phyloP scores from a whole-genome alignment of 2,797 vertebrate genomes.

The Euphonia xanthogaster region DNA sequence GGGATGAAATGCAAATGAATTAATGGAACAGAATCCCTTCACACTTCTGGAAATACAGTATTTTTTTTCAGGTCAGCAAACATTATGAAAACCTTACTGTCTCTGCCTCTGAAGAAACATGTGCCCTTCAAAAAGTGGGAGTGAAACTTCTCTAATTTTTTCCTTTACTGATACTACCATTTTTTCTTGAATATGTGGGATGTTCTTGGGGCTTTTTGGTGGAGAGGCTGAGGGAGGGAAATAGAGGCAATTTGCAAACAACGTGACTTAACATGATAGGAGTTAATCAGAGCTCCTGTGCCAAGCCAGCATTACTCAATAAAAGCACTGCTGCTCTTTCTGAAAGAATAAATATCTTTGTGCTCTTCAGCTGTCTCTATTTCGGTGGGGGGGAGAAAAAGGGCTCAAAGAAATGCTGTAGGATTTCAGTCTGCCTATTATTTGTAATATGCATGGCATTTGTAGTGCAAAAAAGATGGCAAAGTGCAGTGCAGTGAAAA shows the following conservation, averaged over 20 bases:
- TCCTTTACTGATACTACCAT: background rate
- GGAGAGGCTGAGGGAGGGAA: background rate
- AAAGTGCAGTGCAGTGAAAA: background rate
- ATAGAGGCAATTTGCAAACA: background rate
- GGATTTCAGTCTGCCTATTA: background rate
- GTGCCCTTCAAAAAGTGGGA: background rate
- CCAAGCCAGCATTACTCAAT: background rate
- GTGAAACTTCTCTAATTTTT: background rate
- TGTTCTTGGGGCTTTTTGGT: background rate
- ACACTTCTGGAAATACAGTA: background rate
- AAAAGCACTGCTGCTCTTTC: background rate
- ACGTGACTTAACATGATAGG: background rate
- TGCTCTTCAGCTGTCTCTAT: background rate
- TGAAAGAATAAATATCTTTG: slow-evolving; percentile 7
- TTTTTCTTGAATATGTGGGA: background rate
- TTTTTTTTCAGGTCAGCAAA: slow-evolving; percentile 22
- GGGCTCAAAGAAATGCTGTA: background rate
- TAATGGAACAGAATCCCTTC: slow-evolving; percentile 19
- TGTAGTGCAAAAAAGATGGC: background rate
- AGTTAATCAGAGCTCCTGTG: background rate
- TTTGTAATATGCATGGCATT: background rate
- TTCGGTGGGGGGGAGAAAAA: background rate
- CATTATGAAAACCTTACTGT: slow-evolving; percentile 1
- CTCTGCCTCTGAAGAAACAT: background rate
- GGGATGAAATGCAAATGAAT: slow-evolving; percentile 42